Evolutionary conservation across 2,888 invertebrate species (phyloP).

Genomic region (Mystacides longicornis): DNA sequence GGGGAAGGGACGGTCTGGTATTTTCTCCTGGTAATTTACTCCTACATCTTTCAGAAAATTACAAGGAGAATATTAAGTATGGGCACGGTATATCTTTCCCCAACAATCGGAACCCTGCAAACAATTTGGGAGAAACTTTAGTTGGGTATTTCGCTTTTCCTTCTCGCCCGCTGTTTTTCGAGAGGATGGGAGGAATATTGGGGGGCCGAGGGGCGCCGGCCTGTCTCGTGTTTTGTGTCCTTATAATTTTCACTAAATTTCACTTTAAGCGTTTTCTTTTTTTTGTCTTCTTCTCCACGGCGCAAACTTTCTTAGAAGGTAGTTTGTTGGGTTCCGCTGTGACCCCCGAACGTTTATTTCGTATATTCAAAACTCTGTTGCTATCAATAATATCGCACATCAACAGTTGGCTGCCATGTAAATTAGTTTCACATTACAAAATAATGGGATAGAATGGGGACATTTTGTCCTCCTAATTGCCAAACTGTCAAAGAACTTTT

Average conservation of each 20-base stretch:
- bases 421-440: no score
- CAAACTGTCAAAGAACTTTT: no score
- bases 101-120: not conserved
- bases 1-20: not conserved
- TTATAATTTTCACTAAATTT: slow-evolving; percentile 2
- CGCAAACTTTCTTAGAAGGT: no score
- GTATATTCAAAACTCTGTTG: no score
- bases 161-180: not conserved
- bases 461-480: no score
- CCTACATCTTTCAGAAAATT: not conserved
- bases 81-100: not conserved
- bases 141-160: not conserved
- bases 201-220: slow-evolving; percentile 1
- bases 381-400: no score
- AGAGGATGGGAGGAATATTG: slow-evolving; percentile 4
- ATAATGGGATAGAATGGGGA: no score
- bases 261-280: not conserved
- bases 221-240: slow-evolving; percentile 2
- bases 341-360: no score
- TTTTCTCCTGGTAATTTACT: not conserved
- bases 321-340: no score
- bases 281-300: no score
- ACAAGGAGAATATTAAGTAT: slow-evolving; percentile 2
- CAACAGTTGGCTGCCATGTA: no score
- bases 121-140: not conserved